Conservation (phyloP, 2,888 invertebrate species). For the Sycophila texana region DNA sequence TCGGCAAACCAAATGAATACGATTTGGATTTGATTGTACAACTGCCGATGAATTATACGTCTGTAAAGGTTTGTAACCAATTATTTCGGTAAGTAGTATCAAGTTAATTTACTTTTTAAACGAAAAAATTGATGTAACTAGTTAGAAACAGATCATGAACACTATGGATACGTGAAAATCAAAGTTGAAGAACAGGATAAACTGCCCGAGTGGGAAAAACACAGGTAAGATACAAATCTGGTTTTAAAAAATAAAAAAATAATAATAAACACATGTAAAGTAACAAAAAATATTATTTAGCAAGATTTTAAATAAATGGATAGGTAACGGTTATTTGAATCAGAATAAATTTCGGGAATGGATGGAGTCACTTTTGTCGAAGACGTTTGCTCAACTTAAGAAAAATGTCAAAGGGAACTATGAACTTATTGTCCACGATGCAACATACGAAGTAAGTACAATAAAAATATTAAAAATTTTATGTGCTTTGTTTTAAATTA, state of each 20-base stretch:
- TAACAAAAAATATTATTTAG: background rate
- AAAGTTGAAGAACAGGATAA: conserved; percentile 41
- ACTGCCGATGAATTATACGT: conserved; percentile 76
- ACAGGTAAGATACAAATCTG: conserved; percentile 48
- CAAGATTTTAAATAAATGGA: conserved; percentile 75
- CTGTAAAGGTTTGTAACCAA: conserved; percentile 65
- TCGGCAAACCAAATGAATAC: conserved; percentile 80
- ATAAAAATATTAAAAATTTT: conserved; percentile 15
- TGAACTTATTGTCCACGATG: conserved; percentile 17
- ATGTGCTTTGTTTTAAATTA: too few species aligned
- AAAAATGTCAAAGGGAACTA: conserved; percentile 23
- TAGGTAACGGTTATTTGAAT: conserved; percentile 76
- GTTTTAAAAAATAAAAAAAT: conserved; percentile 12
- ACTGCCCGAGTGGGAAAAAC: conserved; percentile 55
- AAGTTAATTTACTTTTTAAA: background rate
- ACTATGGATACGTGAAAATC: conserved; percentile 59
- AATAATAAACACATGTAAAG: background rate
- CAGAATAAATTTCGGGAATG: conserved; percentile 77
- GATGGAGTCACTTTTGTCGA: conserved; percentile 77
- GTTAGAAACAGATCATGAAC: conserved; percentile 22
- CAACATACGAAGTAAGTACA: conserved; percentile 22
- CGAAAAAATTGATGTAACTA: conserved; percentile 5
- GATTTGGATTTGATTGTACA: conserved; percentile 80
- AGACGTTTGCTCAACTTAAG: conserved; percentile 67
- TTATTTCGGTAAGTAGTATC: too few species aligned